Conservation (phyloP, 1,140 invertebrate genomes). For the Calycopis cecrops region DNA sequence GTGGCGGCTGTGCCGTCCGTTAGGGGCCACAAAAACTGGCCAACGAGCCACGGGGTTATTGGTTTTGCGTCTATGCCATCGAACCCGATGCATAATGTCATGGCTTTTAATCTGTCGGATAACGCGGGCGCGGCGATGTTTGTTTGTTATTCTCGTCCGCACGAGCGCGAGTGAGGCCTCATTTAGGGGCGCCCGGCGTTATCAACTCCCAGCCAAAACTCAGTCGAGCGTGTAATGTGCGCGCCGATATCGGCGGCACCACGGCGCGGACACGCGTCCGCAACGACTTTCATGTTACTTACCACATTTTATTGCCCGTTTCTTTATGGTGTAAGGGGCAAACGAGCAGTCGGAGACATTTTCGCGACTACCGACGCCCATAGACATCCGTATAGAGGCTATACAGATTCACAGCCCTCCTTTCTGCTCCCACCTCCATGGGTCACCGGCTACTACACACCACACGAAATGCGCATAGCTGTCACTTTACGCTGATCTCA, state of each 20-base stretch:
- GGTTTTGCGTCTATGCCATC: slow-evolving; percentile 43
- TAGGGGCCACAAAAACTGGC: background rate
- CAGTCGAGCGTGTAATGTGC: slow-evolving; percentile 57
- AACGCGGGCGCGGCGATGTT: slow-evolving; percentile 42
- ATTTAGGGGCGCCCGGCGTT: slow-evolving; percentile 59
- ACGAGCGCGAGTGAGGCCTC: slow-evolving; percentile 47
- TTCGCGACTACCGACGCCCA: too few species aligned
- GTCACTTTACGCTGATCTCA: too few species aligned
- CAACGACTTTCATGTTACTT: slow-evolving; percentile 18
- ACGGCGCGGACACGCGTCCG: slow-evolving; percentile 31
- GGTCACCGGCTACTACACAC: too few species aligned
- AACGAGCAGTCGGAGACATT: too few species aligned
- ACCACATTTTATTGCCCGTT: background rate
- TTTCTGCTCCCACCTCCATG: too few species aligned
- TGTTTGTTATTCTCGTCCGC: slow-evolving; percentile 55
- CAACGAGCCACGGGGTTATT: slow-evolving; percentile 33
- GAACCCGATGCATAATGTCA: slow-evolving; percentile 38
- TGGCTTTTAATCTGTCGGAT: slow-evolving; percentile 57
- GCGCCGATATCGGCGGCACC: slow-evolving; percentile 41
- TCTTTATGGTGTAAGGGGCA: too few species aligned
- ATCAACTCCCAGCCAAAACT: slow-evolving; percentile 56
- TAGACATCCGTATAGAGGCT: too few species aligned
- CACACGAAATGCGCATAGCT: too few species aligned
- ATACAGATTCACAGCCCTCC: too few species aligned
- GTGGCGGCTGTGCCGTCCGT: too few species aligned